These are phyloP conservation scores for Esox lucius DNA, from an alignment of 2,797 vertebrate species.

Conservation along the genomic window DNA sequence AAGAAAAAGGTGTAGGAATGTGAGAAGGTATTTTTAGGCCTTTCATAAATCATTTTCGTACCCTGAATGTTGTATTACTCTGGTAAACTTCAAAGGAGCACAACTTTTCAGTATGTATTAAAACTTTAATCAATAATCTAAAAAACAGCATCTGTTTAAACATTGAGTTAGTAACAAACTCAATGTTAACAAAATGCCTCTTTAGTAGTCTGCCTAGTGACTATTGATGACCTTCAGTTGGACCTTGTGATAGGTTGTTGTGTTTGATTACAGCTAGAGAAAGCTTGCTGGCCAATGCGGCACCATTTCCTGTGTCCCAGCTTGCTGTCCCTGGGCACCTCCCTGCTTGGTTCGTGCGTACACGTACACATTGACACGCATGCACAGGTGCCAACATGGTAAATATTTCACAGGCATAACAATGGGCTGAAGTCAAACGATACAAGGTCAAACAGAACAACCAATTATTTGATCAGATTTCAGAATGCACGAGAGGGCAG, in stretches of 20 bases:
- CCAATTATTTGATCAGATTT: slow-evolving; percentile 60
- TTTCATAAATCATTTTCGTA: neutral
- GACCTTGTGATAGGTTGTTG: neutral
- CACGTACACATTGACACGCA: neutral
- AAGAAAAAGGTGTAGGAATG: neutral
- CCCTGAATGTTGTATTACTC: neutral
- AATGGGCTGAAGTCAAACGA: slow-evolving; percentile 50
- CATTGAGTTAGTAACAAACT: neutral
- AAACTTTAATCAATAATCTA: neutral
- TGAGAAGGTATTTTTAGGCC: neutral
- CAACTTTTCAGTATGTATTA: neutral
- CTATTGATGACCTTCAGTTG: neutral
- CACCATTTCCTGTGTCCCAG: neutral
- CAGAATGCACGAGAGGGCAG: neutral
- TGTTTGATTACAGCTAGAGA: neutral
- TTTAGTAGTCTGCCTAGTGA: neutral
- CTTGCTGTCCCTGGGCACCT: neutral
- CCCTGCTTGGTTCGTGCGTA: neutral
- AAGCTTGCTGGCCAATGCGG: neutral
- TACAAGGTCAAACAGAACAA: slow-evolving; percentile 51
- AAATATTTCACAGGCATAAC: slow-evolving; percentile 67
- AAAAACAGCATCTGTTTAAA: neutral
- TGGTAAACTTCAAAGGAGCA: neutral
- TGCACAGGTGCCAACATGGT: slow-evolving; percentile 47
- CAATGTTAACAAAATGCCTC: neutral